A percentile compares a stretch with the other conserved stretches of the same genome.
These are phyloP conservation scores for Ciconia boyciana DNA, from an alignment of 2,113 vertebrate species.

Conservation along the genomic window DNA sequence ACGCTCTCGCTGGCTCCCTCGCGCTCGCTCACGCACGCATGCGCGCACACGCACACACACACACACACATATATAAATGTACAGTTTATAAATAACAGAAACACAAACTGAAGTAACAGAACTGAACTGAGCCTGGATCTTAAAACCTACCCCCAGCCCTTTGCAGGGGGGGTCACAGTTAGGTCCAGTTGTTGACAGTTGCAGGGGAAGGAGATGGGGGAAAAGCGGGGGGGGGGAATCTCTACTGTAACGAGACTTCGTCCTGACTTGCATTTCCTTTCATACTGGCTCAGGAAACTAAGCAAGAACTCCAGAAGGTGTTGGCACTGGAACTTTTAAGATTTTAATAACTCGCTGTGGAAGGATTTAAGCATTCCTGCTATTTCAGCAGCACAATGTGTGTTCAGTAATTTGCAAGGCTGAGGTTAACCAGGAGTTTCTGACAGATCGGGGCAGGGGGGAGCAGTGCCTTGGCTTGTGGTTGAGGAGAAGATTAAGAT, in stretches of 20 bases:
- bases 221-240: background rate
- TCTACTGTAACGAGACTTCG: background rate
- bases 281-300: background rate
- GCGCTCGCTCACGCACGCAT: background rate
- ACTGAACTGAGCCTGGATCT: background rate
- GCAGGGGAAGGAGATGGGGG: background rate
- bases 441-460: background rate
- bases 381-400: background rate
- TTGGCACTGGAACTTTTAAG: background rate
- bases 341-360: background rate
- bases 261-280: background rate
- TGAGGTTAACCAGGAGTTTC: background rate
- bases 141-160: background rate
- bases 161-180: fast-evolving
- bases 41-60: background rate
- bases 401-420: background rate
- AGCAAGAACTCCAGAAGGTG: background rate
- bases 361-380: background rate
- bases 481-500: background rate
- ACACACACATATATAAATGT: background rate
- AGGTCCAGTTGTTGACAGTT: background rate
- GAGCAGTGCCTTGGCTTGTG: background rate
- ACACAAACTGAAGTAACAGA: background rate
- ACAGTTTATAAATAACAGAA: constrained; percentile 40
- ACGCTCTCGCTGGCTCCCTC: background rate